A percentile compares a stretch with the other conserved stretches of the same genome.
Conservation (phyloP, 2,113 vertebrate genomes). For the Empidonax alnorum region DNA sequence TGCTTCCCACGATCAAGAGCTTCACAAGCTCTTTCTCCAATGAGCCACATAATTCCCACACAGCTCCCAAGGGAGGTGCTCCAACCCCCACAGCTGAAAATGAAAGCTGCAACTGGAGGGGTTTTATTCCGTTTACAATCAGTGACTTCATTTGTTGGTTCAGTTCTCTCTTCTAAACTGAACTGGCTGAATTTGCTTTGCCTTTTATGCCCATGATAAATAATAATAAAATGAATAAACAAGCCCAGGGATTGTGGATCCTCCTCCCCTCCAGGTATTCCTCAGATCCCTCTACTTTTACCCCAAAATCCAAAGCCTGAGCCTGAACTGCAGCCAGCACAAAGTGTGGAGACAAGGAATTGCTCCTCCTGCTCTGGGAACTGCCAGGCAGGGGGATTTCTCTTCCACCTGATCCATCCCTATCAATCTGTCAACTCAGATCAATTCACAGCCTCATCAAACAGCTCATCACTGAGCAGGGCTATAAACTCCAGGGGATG, state of each 20-base stretch:
- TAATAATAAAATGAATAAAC: neutral
- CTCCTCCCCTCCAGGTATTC: neutral
- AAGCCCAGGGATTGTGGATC: neutral
- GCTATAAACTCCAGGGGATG: neutral
- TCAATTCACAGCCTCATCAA: neutral
- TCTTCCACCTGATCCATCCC: neutral
- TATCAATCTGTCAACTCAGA: neutral
- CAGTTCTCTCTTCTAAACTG: neutral
- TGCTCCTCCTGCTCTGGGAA: neutral
- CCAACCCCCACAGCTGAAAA: neutral
- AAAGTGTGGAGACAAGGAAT: neutral
- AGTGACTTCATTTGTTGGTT: neutral
- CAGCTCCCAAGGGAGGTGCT: neutral
- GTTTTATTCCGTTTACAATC: neutral
- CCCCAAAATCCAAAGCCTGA: neutral
- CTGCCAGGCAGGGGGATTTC: neutral
- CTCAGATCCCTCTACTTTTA: neutral
- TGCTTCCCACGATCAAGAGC: rapidly evolving
- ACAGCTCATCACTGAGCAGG: neutral
- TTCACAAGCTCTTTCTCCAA: neutral
- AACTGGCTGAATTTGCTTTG: neutral
- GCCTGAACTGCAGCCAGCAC: neutral
- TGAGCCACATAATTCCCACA: neutral
- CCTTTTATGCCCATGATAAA: neutral
- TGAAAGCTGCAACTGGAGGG: neutral